Evolutionary conservation across 2,797 vertebrate species (phyloP).

Genomic region (Chelon labrosus): DNA sequence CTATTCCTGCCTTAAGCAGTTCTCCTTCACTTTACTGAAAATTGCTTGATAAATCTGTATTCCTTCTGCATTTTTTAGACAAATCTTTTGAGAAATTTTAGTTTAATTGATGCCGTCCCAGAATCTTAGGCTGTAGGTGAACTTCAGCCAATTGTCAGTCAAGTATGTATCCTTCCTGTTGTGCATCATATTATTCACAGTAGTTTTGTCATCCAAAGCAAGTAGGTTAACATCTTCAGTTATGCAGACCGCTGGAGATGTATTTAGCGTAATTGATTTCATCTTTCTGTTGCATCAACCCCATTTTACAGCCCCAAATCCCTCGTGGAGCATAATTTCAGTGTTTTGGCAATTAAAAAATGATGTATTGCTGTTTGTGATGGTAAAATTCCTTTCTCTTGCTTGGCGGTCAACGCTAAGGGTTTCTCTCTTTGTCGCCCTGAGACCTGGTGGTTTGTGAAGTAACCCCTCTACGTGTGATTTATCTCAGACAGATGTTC

Average conservation of each 20-base stretch:
- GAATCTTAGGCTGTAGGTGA: background rate
- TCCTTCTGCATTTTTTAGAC: background rate
- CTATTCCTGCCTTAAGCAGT: too few relatives aligned
- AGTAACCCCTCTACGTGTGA: conserved; percentile 61
- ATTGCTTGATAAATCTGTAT: background rate
- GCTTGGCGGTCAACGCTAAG: conserved; percentile 41
- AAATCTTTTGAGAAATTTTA: background rate
- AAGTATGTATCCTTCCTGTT: conserved; percentile 15
- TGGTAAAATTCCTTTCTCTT: conserved; percentile 52
- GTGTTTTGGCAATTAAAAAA: conserved; percentile 61
- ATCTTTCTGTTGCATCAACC: conserved; percentile 32
- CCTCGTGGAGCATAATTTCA: conserved; percentile 52
- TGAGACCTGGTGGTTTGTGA: conserved; percentile 66
- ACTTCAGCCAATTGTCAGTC: background rate
- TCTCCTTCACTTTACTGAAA: too few relatives aligned
- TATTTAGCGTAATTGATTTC: conserved; percentile 54
- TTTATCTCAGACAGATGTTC: conserved; percentile 79
- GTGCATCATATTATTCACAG: conserved; percentile 19
- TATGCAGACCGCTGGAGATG: conserved; percentile 38
- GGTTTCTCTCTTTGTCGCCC: conserved; percentile 59
- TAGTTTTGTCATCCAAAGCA: conserved; percentile 4
- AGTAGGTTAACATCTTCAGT: conserved; percentile 21
- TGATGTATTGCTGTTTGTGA: conserved; percentile 62
- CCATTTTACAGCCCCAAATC: conserved; percentile 55
- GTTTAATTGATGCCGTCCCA: conserved; percentile 4